These are phyloP conservation scores for Diorhabda elongata DNA, from an alignment of 1,140 invertebrate species.

Conservation along the genomic window DNA sequence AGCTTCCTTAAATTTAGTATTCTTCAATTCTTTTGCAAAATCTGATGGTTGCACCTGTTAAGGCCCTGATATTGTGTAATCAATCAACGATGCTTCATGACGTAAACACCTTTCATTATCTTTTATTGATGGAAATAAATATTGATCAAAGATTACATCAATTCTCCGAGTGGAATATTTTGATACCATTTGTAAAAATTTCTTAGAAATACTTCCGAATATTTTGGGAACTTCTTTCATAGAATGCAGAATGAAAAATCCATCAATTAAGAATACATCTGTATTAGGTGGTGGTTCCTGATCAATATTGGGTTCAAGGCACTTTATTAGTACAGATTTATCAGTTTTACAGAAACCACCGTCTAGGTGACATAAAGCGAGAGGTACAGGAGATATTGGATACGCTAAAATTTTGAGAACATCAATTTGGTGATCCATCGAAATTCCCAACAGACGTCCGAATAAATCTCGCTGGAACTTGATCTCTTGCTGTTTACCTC, in stretches of 20 bases:
- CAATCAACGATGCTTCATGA: slow-evolving; percentile 1
- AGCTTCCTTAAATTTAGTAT: too few species aligned
- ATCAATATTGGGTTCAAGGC: too few species aligned
- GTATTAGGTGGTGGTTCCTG: too few species aligned
- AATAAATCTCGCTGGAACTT: too few species aligned
- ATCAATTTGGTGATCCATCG: slow-evolving; percentile 24
- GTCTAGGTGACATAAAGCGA: slow-evolving; percentile 42
- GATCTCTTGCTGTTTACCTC: too few species aligned
- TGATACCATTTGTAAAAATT: too few species aligned
- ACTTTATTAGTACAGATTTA: slow-evolving; percentile 32
- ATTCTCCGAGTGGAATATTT: too few species aligned
- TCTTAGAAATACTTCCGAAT: too few species aligned
- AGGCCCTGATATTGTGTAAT: neutral
- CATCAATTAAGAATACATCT: too few species aligned
- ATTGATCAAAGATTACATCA: slow-evolving; percentile 4
- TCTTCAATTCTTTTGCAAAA: slow-evolving; percentile 3
- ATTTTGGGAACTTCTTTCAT: too few species aligned
- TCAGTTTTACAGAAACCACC: slow-evolving; percentile 40
- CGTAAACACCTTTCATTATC: slow-evolving; percentile 24
- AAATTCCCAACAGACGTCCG: slow-evolving; percentile 26
- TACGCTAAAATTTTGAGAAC: slow-evolving; percentile 21
- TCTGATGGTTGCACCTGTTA: slow-evolving; percentile 19
- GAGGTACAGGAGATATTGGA: slow-evolving; percentile 18
- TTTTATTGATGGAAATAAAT: slow-evolving; percentile 28
- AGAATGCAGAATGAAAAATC: too few species aligned